Evolutionary conservation across 1,140 invertebrate species (phyloP).

Genomic region (Pseudomyrmex sp.): DNA sequence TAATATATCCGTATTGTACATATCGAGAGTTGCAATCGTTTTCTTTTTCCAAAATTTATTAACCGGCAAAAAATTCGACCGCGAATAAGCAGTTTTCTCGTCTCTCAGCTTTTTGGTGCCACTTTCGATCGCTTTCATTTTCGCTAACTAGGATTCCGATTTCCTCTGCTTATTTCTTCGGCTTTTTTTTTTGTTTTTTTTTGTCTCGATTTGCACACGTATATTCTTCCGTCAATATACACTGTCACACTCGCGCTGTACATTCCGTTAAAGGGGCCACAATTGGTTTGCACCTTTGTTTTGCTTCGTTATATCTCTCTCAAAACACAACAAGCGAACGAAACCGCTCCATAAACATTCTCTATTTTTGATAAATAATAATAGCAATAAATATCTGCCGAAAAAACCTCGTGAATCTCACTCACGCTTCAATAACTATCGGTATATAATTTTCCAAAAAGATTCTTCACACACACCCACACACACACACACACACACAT

Average conservation of each 20-base stretch:
- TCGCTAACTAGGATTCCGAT: constrained; percentile 42
- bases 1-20: constrained; percentile 70
- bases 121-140: constrained; percentile 57
- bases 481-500: too few relatives aligned
- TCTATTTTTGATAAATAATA: constrained; percentile 73
- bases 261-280: constrained; percentile 57
- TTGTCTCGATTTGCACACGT: constrained; percentile 26
- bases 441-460: constrained; percentile 73
- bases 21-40: constrained; percentile 70
- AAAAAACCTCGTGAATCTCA: constrained; percentile 65
- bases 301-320: constrained; percentile 68
- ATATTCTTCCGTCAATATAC: constrained; percentile 8
- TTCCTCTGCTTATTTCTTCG: constrained; percentile 16
- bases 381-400: constrained; percentile 74
- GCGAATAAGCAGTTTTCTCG: constrained; percentile 54
- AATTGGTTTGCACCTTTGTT: constrained; percentile 44
- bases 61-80: constrained; percentile 53
- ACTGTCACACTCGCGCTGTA: constrained; percentile 31
- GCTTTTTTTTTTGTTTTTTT: background rate
- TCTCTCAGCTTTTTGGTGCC: constrained; percentile 44
- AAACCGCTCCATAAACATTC: constrained; percentile 71
- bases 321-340: constrained; percentile 76
- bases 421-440: constrained; percentile 69
- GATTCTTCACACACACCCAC: constrained; percentile 26
- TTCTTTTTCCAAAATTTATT: constrained; percentile 55